Evolutionary conservation across 1,140 invertebrate genomes (phyloP), one percentile per base, ranked within the genome.

Genomic region (Pseudobourletiella spinata): DNA sequence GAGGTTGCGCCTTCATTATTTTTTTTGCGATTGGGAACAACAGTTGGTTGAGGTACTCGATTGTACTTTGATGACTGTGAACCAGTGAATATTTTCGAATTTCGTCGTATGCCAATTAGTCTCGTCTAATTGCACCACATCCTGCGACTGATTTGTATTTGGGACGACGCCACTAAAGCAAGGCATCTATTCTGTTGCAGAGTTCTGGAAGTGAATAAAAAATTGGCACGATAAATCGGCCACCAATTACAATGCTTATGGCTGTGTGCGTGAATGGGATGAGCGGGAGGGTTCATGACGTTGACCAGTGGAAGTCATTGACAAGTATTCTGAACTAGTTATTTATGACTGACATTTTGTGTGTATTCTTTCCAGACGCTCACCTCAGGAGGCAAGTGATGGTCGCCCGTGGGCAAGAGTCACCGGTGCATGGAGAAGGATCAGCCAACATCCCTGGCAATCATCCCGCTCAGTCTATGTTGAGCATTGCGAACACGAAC

Each of bases 341-440:
- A 32, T 61, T 18, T 20, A 1, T 60, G 24, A 1, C 54, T 50
- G 14, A 57, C 18, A n/a, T 54, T 66, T 25, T 54, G 22, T 60
- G 58, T 63, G 29, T 57, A 29, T 54, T 43, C 46, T 46, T 64
- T 66, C 1, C 57, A 70, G 68, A 70, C 59, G 57, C 63, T 22
- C 68, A 70, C 48, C 24, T 70, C 51, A 52, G 68, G 42, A 42
- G 68, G n/a, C 65, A 70, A 65, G 63, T 65, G 20, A 70, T 70
- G 63, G 58, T 70, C 18, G 63, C 44, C 8, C 57, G 65, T 2
- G 61, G 64, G 28, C 67, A 66, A 59, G 68, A 65, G 3, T 67
- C 65, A 15, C 64, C 64, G 16, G 39, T 48, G 18, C 64, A 62
- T 60, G 63, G 61, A 58, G 62, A 64, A n/a, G 29, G 32, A 26